Evolutionary conservation across 2,888 invertebrate species (phyloP), one percentile per base, ranked within the genome.

Genomic region (Macrophya annulata): DNA sequence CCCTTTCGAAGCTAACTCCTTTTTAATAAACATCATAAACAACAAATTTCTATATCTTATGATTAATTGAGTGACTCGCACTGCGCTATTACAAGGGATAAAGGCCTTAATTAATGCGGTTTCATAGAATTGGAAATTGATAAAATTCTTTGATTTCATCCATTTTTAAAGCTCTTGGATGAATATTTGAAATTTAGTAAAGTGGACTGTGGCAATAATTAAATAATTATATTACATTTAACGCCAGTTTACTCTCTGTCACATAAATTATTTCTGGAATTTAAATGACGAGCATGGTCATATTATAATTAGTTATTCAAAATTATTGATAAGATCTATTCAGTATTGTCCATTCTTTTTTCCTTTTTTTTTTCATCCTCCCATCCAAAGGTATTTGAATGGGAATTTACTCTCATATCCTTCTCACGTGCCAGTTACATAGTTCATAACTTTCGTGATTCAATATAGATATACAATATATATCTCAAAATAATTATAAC

Each of bases 351-450:
- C 21, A 21, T 62, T 62, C 6, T 55, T 12, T 62, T 62, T 62
- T 62, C 4, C 25, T 12, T 62, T 12, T 55, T 8, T 55, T 48
- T 55, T 17, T n/a, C 8, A 55, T n/a, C 17, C 55, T 4, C 55
- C 25, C 62, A 6, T 17, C 6, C 31, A 31, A 48, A 62, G 10
- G 9, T 8, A 3, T 62, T 25, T 25, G 10, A 62, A 62, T 3
- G 25, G 12, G 4, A 62, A 62, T 62, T 25, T 62, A 51, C 55
- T 55, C 55, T 55, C n/a, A 21, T 48, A 62, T n/a, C 71, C 17
- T 72, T 72, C 71, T 72, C 71, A 72, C 21, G 71, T 72, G 71
- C 71, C 71, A 72, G 37, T 72, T 72, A 72, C 17, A 72, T 72
- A 62, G 25, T 72, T 72, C 71, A 72, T 72, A 72, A 9, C n/a